These are phyloP conservation scores for Lates calcarifer DNA, from an alignment of 2,113 vertebrate species.

Conservation along the genomic window DNA sequence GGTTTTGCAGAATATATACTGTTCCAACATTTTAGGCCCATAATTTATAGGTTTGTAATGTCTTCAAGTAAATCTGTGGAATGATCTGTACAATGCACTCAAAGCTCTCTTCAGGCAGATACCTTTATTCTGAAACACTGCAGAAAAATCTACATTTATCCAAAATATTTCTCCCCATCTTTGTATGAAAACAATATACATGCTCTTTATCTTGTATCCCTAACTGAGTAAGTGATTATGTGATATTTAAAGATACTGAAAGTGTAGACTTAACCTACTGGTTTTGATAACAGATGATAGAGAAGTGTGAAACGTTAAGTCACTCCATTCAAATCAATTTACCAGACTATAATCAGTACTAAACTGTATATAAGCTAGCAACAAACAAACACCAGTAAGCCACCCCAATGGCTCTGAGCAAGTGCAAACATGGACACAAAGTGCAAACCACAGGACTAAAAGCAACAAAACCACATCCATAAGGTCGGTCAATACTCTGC, in stretches of 20 bases:
- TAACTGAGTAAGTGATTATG: not conserved
- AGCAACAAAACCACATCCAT: conserved; percentile 2
- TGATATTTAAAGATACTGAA: not conserved
- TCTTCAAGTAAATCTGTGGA: not conserved
- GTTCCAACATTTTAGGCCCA: not conserved
- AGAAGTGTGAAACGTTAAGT: not conserved
- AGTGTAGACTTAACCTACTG: not conserved
- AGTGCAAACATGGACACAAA: conserved; percentile 70
- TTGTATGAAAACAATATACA: conserved; percentile 11
- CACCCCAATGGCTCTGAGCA: not conserved
- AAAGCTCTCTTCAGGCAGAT: not conserved
- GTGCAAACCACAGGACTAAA: conserved; percentile 58
- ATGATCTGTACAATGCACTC: not conserved
- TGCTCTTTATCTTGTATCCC: not conserved
- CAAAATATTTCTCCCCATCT: conserved; percentile 46
- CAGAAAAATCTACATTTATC: conserved; percentile 25
- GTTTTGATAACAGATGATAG: not conserved
- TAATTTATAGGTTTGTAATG: not conserved
- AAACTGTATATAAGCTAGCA: not conserved
- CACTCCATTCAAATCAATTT: not conserved
- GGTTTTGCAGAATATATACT: too few relatives aligned
- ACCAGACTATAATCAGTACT: not conserved
- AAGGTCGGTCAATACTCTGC: not conserved
- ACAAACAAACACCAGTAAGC: not conserved
- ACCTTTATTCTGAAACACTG: conserved; percentile 60